Conservation (phyloP, 2,888 invertebrate species). For the Carpatolechia fugitivella region DNA sequence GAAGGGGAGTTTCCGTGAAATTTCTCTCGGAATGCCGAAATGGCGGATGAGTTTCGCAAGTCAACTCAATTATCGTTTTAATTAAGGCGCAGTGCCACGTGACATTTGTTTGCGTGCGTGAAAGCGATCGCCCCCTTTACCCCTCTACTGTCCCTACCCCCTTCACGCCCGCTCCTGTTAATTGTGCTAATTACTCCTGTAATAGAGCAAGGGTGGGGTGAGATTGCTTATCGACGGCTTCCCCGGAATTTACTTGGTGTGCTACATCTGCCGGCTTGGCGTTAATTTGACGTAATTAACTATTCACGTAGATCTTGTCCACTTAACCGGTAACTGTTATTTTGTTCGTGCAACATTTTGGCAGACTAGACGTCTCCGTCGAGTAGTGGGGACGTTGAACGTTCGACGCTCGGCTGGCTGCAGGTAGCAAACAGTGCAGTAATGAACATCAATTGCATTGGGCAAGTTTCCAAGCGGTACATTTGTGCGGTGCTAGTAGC, state of each 20-base stretch:
- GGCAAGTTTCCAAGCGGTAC: conserved; percentile 59
- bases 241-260: conserved; percentile 65
- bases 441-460: conserved; percentile 58
- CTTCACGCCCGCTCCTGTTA: conserved; percentile 61
- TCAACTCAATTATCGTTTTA: conserved; percentile 80
- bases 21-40: conserved; percentile 75
- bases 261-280: conserved; percentile 46
- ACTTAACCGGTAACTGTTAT: conserved; percentile 7
- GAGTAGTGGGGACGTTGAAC: conserved; percentile 7
- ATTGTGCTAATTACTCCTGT: conserved; percentile 80
- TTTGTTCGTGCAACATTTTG: conserved; percentile 10
- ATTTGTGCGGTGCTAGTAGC: conserved; percentile 37
- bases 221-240: conserved; percentile 76
- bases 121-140: conserved; percentile 61
- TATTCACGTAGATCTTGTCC: conserved; percentile 25
- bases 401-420: conserved; percentile 27
- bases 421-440: conserved; percentile 48
- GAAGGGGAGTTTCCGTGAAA: conserved; percentile 71
- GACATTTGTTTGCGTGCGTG: conserved; percentile 79
- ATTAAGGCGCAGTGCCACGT: conserved; percentile 77
- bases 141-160: conserved; percentile 28
- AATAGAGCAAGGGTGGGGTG: conserved; percentile 73
- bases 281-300: conserved; percentile 50
- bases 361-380: conserved; percentile 11
- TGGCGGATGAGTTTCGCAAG: conserved; percentile 78